Evolutionary conservation across 2,888 invertebrate species (phyloP), one percentile per base, ranked within the genome.

Genomic region (Fissipunctia ypsillon): DNA sequence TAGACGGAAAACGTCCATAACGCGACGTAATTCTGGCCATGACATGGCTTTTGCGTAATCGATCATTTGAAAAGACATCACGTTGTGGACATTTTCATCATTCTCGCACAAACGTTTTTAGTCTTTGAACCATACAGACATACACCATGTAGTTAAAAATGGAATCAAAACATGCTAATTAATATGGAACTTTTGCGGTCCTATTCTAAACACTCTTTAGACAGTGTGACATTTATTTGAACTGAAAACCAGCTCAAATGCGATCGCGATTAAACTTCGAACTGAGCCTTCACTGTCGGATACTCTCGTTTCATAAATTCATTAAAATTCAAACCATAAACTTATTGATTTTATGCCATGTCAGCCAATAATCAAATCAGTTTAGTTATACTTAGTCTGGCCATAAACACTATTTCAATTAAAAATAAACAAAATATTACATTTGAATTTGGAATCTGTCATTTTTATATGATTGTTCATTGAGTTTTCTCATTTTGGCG

Each of bases 31-130:
- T n/a, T n/a, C n/a, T n/a, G n/a, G n/a, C 19, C 19, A 22, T 5
- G 28, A 2, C 9, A 9, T 3, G 6, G 22, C 38, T 35, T 43
- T 63, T 63, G 12, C 19, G 31, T 35, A 35, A 14, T 35, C 12
- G 2, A 19, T 7, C n/a, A 25, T 45, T 64, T 63, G 6, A 16
- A 1, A 19, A 60, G 4, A n/a, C 9, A 10, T 25, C 16, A 22
- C 6, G 9, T 31, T 31, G 0, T 48, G n/a, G n/a, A n/a, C n/a
- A n/a, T n/a, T n/a, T n/a, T n/a, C 2, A 57, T 57, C 0, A 19
- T 31, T 22, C 31, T 22, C 12, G 12, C 22, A 10, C 31, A 31
- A 12, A 1, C 19, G 16, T 28, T 25, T 54, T 56, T 7, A 19
- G 14, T n/a, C 2, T 22, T 22, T 57, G 10, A 35, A 35, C 7